Base-by-base conservation (phyloP, 1,140 invertebrate genomes). In the Drosophila tani region DNA sequence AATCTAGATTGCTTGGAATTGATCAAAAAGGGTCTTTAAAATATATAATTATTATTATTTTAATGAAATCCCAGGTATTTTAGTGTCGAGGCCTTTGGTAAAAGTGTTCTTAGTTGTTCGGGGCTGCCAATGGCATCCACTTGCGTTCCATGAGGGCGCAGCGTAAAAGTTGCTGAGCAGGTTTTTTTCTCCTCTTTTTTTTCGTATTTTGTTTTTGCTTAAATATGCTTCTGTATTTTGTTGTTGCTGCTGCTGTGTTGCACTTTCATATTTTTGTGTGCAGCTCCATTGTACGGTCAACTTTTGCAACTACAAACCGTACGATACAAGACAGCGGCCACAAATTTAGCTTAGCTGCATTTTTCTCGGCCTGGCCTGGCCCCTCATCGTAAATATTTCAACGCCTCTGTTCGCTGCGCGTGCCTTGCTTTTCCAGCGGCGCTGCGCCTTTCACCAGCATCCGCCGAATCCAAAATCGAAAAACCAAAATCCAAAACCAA, bases 341-440 rank as follows among this genome's bases (percentile, higher is more conserved):
- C 35, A 64, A 73, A 66, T 58, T 57, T 65, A 45, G 12, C 49
- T 43, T 68, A 53, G 49, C 41, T 68, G 71, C 60, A 76, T 62
- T 60, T 78, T 73, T 73, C 49, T 27, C 49, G 38, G 17, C 21
- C 56, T 81, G 70, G 68, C 41, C 51, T 58, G 27, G 62, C 50
- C 55, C 79, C 66, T 56, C 77, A 84, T 90, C 85, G 88, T 88
- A 88, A 88, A 88, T 90, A 88, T 81, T 79, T 88, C 84, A 90
- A 90, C 85, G 85, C 85, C 74, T 88, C 69, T 79, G 66, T 79
- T 79, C 43, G 82, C 41, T 29, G 51, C 56, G 43, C 43, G 47
- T 66, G 71, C 40, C 62, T 59, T 55, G 66, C 27, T 74, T 77
- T 75, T 77, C 56, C 65, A 66, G 63, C 63, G 74, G 32, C 32